phyloP scores from a whole-genome alignment of 1,140 invertebrate genomes.

The Trachymyrmex cornetzi region DNA sequence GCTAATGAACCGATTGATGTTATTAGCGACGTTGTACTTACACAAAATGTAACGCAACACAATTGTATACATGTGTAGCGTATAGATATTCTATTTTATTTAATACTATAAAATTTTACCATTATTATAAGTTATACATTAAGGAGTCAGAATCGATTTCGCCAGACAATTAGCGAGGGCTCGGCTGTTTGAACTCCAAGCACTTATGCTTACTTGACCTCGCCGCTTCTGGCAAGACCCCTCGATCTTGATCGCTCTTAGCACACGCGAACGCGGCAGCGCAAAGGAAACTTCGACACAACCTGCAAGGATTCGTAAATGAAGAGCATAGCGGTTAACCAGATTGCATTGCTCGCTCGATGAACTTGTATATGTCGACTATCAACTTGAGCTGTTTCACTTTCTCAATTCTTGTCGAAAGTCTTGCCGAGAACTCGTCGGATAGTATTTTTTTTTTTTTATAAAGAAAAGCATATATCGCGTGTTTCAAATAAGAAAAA shows the following conservation, averaged over 20 bases:
- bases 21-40: conserved; percentile 19
- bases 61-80: background rate
- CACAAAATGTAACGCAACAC: background rate
- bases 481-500: background rate
- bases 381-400: conserved; percentile 2
- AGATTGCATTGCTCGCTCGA: conserved; percentile 53
- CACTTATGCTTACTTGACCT: conserved; percentile 59
- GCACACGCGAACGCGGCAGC: conserved; percentile 27
- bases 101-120: background rate
- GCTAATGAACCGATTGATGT: conserved; percentile 65
- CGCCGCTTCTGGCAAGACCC: conserved; percentile 35
- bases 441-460: background rate
- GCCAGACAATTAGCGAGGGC: conserved; percentile 41
- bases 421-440: background rate
- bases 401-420: conserved; percentile 9
- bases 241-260: conserved; percentile 30
- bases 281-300: conserved; percentile 58
- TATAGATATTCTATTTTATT: background rate
- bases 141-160: conserved; percentile 36
- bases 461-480: background rate
- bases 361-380: conserved; percentile 29
- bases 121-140: background rate
- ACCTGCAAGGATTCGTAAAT: conserved; percentile 45
- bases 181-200: conserved; percentile 48
- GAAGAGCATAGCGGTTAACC: conserved; percentile 46